Conservation (phyloP, 2,888 invertebrate species). For the Osedax frankpressi region DNA sequence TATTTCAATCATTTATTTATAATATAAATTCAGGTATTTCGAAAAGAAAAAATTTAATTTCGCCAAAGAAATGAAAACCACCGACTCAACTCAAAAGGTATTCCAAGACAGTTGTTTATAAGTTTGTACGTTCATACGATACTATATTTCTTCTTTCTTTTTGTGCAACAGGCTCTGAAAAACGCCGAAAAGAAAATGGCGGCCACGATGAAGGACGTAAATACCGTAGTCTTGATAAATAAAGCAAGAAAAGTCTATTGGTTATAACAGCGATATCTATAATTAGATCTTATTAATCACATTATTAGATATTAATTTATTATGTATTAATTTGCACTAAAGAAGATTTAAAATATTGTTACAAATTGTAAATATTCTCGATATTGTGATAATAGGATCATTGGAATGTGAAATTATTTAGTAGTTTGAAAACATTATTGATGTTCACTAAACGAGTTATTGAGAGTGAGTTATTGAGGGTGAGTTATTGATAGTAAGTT, state of each 20-base stretch:
- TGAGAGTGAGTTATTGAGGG: too few relatives aligned
- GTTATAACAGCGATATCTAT: too few relatives aligned
- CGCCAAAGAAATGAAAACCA: slow-evolving; percentile 85
- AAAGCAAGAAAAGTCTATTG: slow-evolving; percentile 87
- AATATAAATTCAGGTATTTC: not conserved
- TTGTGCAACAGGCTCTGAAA: slow-evolving; percentile 60
- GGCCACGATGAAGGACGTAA: slow-evolving; percentile 79
- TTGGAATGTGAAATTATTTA: too few relatives aligned
- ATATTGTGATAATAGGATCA: too few relatives aligned
- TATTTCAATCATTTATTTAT: not conserved
- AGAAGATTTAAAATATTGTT: too few relatives aligned
- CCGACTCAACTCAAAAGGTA: slow-evolving; percentile 58
- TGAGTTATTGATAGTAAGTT: too few relatives aligned
- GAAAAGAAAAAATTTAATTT: slow-evolving; percentile 77
- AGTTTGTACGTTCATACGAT: not conserved
- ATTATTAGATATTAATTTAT: too few relatives aligned
- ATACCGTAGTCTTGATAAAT: slow-evolving; percentile 76
- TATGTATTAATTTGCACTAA: too few relatives aligned
- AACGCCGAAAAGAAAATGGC: slow-evolving; percentile 88
- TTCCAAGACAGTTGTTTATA: not conserved
- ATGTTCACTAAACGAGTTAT: too few relatives aligned
- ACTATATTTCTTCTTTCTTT: not conserved
- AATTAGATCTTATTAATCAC: too few relatives aligned
- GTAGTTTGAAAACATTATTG: too few relatives aligned
- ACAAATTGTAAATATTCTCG: too few relatives aligned